A percentile compares a stretch with the other conserved stretches of the same genome.
These are phyloP conservation scores for Phrynosoma blainvillii DNA, from an alignment of 2,113 vertebrate genomes.

Conservation along the genomic window DNA sequence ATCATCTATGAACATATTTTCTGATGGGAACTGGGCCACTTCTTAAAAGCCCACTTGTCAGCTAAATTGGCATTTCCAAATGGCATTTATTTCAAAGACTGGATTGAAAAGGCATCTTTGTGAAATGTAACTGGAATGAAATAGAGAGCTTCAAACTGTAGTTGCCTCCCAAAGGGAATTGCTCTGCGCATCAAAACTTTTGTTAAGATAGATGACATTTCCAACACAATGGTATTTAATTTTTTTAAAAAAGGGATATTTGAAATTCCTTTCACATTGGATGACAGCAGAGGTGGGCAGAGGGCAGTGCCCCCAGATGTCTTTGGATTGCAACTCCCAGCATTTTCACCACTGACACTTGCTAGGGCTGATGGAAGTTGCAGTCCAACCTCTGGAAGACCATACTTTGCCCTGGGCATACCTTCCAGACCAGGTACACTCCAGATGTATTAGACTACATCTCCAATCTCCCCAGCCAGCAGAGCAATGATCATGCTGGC, in stretches of 20 bases:
- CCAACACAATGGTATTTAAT: not conserved
- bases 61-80: not conserved
- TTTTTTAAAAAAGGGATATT: not conserved
- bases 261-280: not conserved
- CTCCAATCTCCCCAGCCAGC: no score
- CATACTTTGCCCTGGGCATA: no score
- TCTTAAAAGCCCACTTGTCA: not conserved
- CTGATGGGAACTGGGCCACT: not conserved
- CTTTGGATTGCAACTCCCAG: no score
- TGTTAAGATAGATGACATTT: not conserved
- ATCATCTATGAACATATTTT: not conserved
- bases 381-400: no score
- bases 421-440: no score
- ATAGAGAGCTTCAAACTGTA: not conserved
- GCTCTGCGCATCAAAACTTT: not conserved
- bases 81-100: not conserved
- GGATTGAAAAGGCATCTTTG: not conserved
- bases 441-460: no score
- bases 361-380: no score
- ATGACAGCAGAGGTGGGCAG: no score
- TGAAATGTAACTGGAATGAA: not conserved
- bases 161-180: not conserved
- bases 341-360: no score
- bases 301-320: no score
- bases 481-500: no score